Conservation (phyloP, 2,113 vertebrate genomes). For the Tichodroma muraria region DNA sequence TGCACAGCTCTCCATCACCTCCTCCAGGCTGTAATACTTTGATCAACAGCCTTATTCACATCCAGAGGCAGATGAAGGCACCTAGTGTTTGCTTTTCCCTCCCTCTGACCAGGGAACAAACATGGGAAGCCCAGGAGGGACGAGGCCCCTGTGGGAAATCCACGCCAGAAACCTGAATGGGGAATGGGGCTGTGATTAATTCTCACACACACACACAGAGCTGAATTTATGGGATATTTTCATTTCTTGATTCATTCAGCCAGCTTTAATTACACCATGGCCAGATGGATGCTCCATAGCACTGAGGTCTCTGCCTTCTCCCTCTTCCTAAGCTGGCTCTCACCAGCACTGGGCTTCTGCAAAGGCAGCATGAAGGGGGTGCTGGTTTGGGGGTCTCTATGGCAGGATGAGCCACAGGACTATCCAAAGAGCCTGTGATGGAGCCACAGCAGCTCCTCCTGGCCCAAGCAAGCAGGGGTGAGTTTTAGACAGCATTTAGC, state of each 20-base stretch:
- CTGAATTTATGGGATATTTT: not conserved
- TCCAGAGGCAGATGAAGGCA: not conserved
- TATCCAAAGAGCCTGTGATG: accelerated
- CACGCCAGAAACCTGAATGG: not conserved
- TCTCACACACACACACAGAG: not conserved
- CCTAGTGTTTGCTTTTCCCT: not conserved
- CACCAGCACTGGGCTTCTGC: not conserved
- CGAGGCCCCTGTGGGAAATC: accelerated
- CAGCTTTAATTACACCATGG: not conserved
- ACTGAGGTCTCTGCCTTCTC: not conserved
- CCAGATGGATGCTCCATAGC: accelerated
- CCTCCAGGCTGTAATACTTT: not conserved
- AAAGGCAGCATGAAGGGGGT: not conserved
- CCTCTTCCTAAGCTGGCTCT: not conserved
- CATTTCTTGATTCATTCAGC: not conserved
- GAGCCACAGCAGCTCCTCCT: not conserved
- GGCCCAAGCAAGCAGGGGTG: accelerated
- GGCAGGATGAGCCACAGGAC: not conserved
- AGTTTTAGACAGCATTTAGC: not conserved
- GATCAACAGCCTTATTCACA: not conserved
- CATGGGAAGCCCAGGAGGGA: accelerated
- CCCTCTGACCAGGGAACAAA: not conserved
- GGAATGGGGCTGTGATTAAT: not conserved
- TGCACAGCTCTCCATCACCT: not conserved
- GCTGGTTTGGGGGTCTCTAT: not conserved